Percentiles rank a stretch among this genome's conserved stretches.
phyloP scores from a whole-genome alignment of 2,888 invertebrate species.

The Penaeus monodon region DNA sequence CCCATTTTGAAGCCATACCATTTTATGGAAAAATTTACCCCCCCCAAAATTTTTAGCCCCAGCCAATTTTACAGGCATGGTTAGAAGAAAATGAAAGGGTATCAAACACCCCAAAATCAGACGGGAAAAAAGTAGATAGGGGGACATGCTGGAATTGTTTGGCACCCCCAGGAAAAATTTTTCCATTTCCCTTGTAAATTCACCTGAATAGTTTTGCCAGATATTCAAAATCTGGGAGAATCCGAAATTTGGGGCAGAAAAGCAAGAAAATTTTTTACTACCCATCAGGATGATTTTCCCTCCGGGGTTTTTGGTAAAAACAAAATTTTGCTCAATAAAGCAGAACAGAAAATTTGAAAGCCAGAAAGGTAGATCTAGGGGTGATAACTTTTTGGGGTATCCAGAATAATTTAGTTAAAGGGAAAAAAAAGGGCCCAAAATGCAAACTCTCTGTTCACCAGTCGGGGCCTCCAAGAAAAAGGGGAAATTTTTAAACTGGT shows the following conservation, averaged over 20 bases:
- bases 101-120: conserved; percentile 9
- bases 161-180: conserved; percentile 1
- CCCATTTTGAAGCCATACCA: background rate
- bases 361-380: no score
- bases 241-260: no score
- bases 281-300: conserved; percentile 25
- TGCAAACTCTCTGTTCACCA: conserved; percentile 10
- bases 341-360: conserved; percentile 11
- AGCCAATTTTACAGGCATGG: background rate
- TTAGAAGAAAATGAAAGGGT: background rate
- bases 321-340: conserved; percentile 30
- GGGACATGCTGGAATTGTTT: background rate
- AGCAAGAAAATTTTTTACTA: conserved; percentile 13
- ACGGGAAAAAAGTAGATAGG: background rate
- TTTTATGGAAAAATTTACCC: background rate
- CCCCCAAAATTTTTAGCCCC: background rate
- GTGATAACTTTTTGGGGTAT: background rate
- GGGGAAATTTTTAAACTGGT: conserved; percentile 13
- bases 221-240: conserved; percentile 19
- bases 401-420: conserved; percentile 9
- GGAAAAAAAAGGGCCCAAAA: background rate
- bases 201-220: conserved; percentile 37
- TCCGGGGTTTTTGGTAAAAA: conserved; percentile 33
- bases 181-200: conserved; percentile 36
- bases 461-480: conserved; percentile 8